These are phyloP conservation scores for Melanotaenia nigrans DNA, from an alignment of 2,797 vertebrate species.

Conservation along the genomic window DNA sequence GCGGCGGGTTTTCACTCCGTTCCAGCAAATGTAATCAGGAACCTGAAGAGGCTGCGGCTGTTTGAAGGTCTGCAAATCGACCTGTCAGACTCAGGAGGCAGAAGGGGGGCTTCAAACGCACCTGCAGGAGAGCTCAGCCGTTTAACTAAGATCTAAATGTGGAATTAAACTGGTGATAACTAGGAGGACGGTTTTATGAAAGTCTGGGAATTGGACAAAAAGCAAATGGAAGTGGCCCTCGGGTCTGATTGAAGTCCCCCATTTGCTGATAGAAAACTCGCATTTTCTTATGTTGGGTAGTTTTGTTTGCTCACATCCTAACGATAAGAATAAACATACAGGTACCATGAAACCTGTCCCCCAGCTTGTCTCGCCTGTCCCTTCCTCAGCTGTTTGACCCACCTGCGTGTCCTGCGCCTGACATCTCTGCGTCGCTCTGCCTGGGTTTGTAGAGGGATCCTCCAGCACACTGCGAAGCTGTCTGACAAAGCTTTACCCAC, in stretches of 20 bases:
- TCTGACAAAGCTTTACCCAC: constrained; percentile 70
- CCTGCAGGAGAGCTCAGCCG: constrained; percentile 18
- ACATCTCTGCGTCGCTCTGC: constrained; percentile 77
- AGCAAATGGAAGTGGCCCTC: constrained; percentile 27
- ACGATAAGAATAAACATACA: not conserved
- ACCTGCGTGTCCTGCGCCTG: constrained; percentile 75
- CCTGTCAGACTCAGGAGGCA: constrained; percentile 20
- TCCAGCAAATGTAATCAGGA: constrained; percentile 46
- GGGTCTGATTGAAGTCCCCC: constrained; percentile 22
- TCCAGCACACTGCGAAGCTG: constrained; percentile 70
- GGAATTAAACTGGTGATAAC: constrained; percentile 10
- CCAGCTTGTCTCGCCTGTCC: constrained; percentile 31
- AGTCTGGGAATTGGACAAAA: not conserved
- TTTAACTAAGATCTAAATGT: not conserved
- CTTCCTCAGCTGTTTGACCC: constrained; percentile 57
- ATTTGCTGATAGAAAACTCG: not conserved
- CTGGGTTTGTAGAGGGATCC: constrained; percentile 72
- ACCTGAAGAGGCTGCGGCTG: constrained; percentile 45
- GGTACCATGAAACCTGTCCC: not conserved
- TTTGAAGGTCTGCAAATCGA: constrained; percentile 34
- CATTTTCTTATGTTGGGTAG: not conserved
- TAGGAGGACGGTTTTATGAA: not conserved
- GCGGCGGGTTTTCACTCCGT: constrained; percentile 46
- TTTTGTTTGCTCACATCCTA: not conserved
- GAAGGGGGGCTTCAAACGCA: constrained; percentile 25